Base-by-base conservation (phyloP, 2,797 vertebrate genomes). In the Sparus aurata region DNA sequence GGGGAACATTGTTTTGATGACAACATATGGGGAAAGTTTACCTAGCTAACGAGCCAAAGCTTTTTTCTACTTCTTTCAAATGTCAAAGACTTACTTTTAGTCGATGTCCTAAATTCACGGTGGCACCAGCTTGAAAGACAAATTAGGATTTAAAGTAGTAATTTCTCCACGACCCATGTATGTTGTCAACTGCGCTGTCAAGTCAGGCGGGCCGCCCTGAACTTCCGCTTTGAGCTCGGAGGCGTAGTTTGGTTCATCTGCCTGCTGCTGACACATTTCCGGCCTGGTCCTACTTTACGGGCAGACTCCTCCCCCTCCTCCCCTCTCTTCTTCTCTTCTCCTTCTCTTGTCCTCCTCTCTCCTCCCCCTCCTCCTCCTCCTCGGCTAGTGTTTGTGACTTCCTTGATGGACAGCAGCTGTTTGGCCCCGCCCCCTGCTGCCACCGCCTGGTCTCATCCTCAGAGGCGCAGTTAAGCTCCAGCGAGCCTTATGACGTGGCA, bases 401-500 rank as follows among this genome's bases (percentile, higher is more conserved):
- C 30, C 30, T 30, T 4, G 6, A 34, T 7, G 30, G 30, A 30
- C 4, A 4, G 30, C 30, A 30, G 30, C 30, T 30, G 30, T 30
- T 30, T 30, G 30, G 30, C 3, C 30, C 30, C 30, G 30, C 30
- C 30, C 30, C 27, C 27, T 27, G 27, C 27, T 27, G 27, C 27
- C 30, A 30, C 30, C 30, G 5, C 30, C 30, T 34, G 5, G 34
- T 34, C 30, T 7, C 30, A 8, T 34, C 30, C 30, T 6, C 30
- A 34, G 30, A 34, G 30, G 30, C 6, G 30, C 30, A 34, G 30
- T 34, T 34, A 1, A 30, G 1, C 30, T 34, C 30, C 30, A 8
- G 7, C 30, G 30, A 34, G 6, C 6, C 12, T 2, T 17, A 49
- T 61, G 91, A 96, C 95, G 95, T 96, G 95, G 95, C 95, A 94